phyloP scores from a whole-genome alignment of 2,888 invertebrate species.

The Sphecodes monilicornis region DNA sequence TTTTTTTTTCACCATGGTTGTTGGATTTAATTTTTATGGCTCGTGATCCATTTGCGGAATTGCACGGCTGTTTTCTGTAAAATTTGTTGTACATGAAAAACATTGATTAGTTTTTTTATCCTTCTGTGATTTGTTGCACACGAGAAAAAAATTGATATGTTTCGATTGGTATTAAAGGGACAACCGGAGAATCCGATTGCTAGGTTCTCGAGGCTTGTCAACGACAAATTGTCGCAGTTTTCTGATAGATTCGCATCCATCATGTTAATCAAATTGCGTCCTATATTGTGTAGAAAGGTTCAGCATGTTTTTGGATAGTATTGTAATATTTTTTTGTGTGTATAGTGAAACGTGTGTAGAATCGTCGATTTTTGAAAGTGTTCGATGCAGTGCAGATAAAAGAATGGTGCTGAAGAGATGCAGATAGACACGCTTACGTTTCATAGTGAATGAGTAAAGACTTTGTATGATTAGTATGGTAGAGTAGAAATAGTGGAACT shows the following conservation, averaged over 20 bases:
- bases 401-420: constrained; percentile 29
- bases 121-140: background rate
- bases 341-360: background rate
- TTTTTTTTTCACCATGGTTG: background rate
- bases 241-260: background rate
- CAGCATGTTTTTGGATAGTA: no score
- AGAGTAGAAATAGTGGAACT: background rate
- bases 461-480: background rate
- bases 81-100: background rate
- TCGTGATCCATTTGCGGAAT: background rate
- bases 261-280: background rate
- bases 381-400: background rate
- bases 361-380: background rate
- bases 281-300: background rate
- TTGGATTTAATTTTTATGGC: background rate
- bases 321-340: background rate
- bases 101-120: no score
- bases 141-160: background rate
- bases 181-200: background rate
- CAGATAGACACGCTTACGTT: constrained; percentile 15
- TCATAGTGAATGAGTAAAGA: background rate
- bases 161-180: background rate
- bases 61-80: background rate
- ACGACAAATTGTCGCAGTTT: background rate
- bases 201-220: background rate